phyloP scores from a whole-genome alignment of 2,797 vertebrate genomes.

The Jordanella pulchra region DNA sequence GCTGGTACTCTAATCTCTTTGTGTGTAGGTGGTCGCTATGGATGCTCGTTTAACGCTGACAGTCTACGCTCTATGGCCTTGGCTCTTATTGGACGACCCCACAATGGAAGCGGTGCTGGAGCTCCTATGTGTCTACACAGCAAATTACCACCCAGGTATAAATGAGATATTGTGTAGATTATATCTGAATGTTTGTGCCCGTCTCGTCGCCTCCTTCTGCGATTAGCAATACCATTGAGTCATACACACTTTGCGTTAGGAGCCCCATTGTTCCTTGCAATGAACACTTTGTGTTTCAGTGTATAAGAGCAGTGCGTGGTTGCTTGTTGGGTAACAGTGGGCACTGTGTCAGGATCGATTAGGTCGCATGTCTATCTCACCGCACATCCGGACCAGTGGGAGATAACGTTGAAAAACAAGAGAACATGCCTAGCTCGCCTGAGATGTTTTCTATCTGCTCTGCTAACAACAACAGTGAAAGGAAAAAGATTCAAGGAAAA shows the following conservation, averaged over 20 bases:
- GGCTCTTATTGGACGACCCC: slow-evolving; percentile 88
- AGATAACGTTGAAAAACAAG: slow-evolving; percentile 46
- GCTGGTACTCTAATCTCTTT: slow-evolving; percentile 14
- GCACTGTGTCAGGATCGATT: slow-evolving; percentile 56
- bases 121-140: slow-evolving; percentile 93
- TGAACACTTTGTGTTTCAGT: slow-evolving; percentile 61
- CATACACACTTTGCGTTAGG: slow-evolving; percentile 62
- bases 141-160: slow-evolving; percentile 84
- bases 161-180: slow-evolving; percentile 32
- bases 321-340: slow-evolving; percentile 65
- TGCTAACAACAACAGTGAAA: background rate
- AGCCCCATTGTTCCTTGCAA: slow-evolving; percentile 66
- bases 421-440: slow-evolving; percentile 39
- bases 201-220: slow-evolving; percentile 58
- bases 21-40: slow-evolving; percentile 82
- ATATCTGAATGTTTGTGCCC: slow-evolving; percentile 63
- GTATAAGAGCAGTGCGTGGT: slow-evolving; percentile 56
- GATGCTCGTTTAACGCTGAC: slow-evolving; percentile 82
- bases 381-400: slow-evolving; percentile 46
- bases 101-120: slow-evolving; percentile 87
- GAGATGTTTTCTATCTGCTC: slow-evolving; percentile 32
- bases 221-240: slow-evolving; percentile 66
- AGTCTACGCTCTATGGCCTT: slow-evolving; percentile 89
- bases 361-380: slow-evolving; percentile 41
- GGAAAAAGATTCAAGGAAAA: slow-evolving; percentile 38